Percentiles rank a stretch among this genome's conserved stretches.
These are phyloP conservation scores for Hirundo rustica DNA, from an alignment of 2,797 vertebrate genomes.

Conservation along the genomic window DNA sequence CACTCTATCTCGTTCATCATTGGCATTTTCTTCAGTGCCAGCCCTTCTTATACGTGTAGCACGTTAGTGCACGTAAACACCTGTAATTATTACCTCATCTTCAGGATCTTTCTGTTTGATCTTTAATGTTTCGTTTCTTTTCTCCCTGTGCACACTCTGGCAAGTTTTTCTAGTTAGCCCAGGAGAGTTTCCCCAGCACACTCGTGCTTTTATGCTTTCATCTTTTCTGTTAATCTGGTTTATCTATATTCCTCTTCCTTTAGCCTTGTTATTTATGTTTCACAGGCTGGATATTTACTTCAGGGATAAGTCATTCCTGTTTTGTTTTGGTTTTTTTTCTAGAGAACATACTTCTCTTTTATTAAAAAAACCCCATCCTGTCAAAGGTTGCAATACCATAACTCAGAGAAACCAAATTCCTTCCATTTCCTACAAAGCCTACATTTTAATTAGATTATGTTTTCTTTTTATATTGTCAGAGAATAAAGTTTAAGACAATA, in stretches of 20 bases:
- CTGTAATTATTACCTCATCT: constrained; percentile 6
- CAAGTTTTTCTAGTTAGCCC: constrained; percentile 4
- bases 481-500: constrained; percentile 58
- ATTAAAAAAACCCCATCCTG: background rate
- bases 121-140: constrained; percentile 29
- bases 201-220: background rate
- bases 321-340: background rate
- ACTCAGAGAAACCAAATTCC: constrained; percentile 15
- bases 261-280: constrained; percentile 48
- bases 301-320: constrained; percentile 11
- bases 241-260: constrained; percentile 54
- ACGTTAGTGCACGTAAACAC: background rate
- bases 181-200: background rate
- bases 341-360: constrained; percentile 4
- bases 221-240: constrained; percentile 42
- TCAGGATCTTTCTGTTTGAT: background rate
- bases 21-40: background rate
- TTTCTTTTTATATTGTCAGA: constrained; percentile 45
- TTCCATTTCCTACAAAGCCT: background rate
- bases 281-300: constrained; percentile 5
- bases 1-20: background rate
- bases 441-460: constrained; percentile 52
- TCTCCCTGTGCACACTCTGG: background rate
- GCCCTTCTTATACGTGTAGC: background rate
- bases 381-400: constrained; percentile 1